These are phyloP conservation scores for Haplochromis burtoni DNA, from an alignment of 2,113 vertebrate genomes.

Conservation along the genomic window DNA sequence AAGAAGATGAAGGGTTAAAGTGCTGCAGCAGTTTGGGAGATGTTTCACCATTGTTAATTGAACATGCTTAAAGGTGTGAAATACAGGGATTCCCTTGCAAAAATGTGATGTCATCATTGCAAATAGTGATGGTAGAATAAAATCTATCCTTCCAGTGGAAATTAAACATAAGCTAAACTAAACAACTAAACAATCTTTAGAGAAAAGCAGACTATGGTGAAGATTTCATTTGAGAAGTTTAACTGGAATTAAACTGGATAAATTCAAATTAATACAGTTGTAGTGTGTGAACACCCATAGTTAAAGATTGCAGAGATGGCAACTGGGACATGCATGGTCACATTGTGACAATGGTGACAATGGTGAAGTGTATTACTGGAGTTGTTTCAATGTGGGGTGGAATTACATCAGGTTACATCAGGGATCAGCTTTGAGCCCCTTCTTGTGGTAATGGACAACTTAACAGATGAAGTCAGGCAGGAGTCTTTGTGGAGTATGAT, in stretches of 20 bases:
- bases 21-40: background rate
- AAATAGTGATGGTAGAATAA: background rate
- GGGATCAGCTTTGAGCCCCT: background rate
- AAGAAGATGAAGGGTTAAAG: background rate
- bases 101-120: background rate
- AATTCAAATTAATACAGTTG: background rate
- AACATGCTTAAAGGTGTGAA: background rate
- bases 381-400: background rate
- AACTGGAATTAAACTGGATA: background rate
- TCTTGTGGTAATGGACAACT: background rate
- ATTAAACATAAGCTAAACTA: background rate
- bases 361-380: accelerated
- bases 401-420: background rate
- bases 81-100: background rate
- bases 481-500: background rate
- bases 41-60: slow-evolving; percentile 1
- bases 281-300: accelerated
- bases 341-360: background rate
- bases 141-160: background rate
- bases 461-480: background rate
- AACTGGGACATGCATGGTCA: background rate
- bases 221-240: background rate
- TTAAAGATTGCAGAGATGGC: background rate
- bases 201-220: background rate
- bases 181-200: background rate